Conservation (phyloP, 1,140 invertebrate species). For the Plectrocnemia conspersa region DNA sequence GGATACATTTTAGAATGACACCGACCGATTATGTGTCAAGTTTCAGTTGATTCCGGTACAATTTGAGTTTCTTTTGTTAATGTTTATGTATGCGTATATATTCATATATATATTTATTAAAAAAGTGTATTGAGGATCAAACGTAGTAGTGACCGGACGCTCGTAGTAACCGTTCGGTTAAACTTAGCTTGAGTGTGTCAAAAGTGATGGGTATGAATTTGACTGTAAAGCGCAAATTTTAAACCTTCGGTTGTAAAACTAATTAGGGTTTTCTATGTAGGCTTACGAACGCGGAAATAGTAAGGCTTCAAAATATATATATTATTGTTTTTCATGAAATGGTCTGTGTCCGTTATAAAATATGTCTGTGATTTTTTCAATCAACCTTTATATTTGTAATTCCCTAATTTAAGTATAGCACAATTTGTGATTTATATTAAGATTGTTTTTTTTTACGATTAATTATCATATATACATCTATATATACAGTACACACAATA, state of each 20-base stretch:
- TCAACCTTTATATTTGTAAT: constrained; percentile 55
- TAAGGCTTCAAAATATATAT: constrained; percentile 46
- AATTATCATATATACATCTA: too few species aligned
- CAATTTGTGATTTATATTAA: constrained; percentile 55
- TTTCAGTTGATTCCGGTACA: not conserved
- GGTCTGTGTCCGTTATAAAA: constrained; percentile 54
- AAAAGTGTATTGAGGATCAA: constrained; percentile 6
- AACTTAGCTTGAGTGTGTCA: constrained; percentile 20
- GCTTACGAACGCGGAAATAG: constrained; percentile 40
- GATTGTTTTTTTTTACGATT: constrained; percentile 36
- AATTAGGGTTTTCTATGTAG: constrained; percentile 54
- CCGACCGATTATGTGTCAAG: constrained; percentile 11
- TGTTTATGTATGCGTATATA: constrained; percentile 9
- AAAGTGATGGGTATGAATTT: constrained; percentile 17
- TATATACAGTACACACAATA: too few species aligned
- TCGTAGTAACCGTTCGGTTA: constrained; percentile 19
- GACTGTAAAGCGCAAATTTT: constrained; percentile 30
- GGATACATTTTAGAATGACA: constrained; percentile 2
- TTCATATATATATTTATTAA: not conserved
- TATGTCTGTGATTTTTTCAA: constrained; percentile 58
- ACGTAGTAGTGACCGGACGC: constrained; percentile 14
- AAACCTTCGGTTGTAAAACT: constrained; percentile 55
- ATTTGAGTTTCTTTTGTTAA: not conserved
- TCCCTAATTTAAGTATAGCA: constrained; percentile 54
- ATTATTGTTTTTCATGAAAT: constrained; percentile 38